Percentiles rank a stretch among this genome's conserved stretches.
Conservation (phyloP, 2,113 vertebrate species). For the Atractosteus spatula region DNA sequence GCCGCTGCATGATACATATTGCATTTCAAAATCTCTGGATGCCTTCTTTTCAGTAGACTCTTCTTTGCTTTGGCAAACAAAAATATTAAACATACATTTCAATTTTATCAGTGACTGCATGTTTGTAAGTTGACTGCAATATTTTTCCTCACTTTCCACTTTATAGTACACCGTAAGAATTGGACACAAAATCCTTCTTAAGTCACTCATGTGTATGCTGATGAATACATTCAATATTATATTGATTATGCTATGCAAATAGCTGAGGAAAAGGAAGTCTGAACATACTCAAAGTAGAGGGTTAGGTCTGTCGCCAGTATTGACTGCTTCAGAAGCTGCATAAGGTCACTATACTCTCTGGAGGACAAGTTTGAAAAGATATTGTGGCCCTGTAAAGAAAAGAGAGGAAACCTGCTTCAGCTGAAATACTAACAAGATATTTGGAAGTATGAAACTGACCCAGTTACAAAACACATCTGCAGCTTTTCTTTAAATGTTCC, state of each 20-base stretch:
- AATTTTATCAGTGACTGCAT: too few relatives aligned
- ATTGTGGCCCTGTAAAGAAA: slow-evolving; percentile 89
- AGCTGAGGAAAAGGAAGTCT: slow-evolving; percentile 50
- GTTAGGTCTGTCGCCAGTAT: slow-evolving; percentile 97
- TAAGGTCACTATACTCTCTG: slow-evolving; percentile 92
- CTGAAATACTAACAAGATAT: background rate
- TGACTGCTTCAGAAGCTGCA: slow-evolving; percentile 98
- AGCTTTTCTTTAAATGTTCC: too few relatives aligned
- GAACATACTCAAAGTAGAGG: slow-evolving; percentile 96
- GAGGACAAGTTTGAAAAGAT: slow-evolving; percentile 98
- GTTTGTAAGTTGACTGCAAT: too few relatives aligned
- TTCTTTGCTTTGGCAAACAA: slow-evolving; percentile 1
- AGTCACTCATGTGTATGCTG: too few relatives aligned
- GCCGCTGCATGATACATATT: background rate
- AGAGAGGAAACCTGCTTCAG: slow-evolving; percentile 39
- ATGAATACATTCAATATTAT: too few relatives aligned
- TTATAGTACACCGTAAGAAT: too few relatives aligned
- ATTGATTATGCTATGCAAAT: background rate
- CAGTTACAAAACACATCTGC: too few relatives aligned
- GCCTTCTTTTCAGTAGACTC: background rate
- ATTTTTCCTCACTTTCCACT: too few relatives aligned
- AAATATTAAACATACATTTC: background rate
- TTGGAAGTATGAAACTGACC: too few relatives aligned
- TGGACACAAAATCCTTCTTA: too few relatives aligned
- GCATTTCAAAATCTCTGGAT: slow-evolving; percentile 4